Evolutionary conservation across 2,888 invertebrate species (phyloP), one percentile per base, ranked within the genome.

Genomic region (Dexiosoma caninum): DNA sequence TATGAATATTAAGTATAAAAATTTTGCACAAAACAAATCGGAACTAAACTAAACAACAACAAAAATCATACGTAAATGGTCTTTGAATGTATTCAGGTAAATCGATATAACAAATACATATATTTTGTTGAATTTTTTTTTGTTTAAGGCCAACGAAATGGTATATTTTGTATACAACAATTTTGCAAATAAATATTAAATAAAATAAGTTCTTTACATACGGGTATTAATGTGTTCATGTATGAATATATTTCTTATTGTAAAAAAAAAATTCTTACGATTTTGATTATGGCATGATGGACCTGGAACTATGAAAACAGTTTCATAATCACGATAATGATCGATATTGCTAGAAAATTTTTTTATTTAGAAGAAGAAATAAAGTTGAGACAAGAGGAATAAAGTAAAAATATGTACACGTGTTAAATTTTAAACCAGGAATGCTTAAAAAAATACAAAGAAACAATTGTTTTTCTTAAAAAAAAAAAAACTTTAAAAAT

Each of bases 291-390:
- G 88, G 87, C 92, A 92, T 91, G 92, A 92, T 91, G 92, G 92
- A 91, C 92, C 92, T 90, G 92, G 92, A 91, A 93, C 93, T 92
- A 93, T 93, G 93, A 93, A 93, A 91, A 93, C 93, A 91, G 93
- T 93, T 92, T 93, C 93, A 92, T 93, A 93, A 92, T 93, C 93
- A 92, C 93, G 92, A 91, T 92, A 92, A 89, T 92, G 91, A 90
- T 92, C 92, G 90, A 92, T 91, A 91, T 92, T 92, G 91, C 90
- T 90, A 84, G 42, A 21, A 35, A 27, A 19, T 27, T 8, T 30
- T 46, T 16, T 7, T 12, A 21, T 6, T 27, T 70, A 35, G 2
- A 53, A 57, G 67, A 14, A 46, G 46, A 55, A 44, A 32, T 5
- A 12, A 2, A 69, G 40, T 69, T 55, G 49, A 60, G 59, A 80